Base-by-base conservation (phyloP, 2,888 invertebrate genomes). In the Drosophila mimetica region DNA sequence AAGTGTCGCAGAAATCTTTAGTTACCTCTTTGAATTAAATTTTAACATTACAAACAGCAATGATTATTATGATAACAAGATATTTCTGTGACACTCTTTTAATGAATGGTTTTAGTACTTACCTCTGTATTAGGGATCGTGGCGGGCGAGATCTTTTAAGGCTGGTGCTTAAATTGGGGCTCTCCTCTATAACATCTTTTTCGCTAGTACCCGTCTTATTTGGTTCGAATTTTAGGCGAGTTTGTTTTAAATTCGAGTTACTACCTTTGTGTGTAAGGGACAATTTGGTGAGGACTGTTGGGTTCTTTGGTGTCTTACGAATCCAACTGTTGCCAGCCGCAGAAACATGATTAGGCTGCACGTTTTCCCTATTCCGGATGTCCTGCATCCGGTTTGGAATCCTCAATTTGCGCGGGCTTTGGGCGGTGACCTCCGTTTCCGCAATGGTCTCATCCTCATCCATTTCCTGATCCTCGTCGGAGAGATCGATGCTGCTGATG, bases 121-220 rank as follows among this genome's bases (percentile, higher is more conserved):
- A 89, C 90, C 88, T 82, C 4, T 86, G 75, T 8, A 85, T 22
- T 55, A 82, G 75, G 0, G 83, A 86, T 4, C 79, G 77, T 0
- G 76, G 75, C 14, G 77, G 65, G 18, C 79, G 88, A 0, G 80
- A 66, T 16, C 76, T 55, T 30, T 79, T 79, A 0, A 79, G 22
- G 5, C 75, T 64, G 7, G 73, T 22, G 59, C 76, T 60, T 1
- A 77, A 48, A 70, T 84, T 88, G 7, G 91, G 91, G 60, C 91
- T 91, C 2, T 81, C 85, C 32, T 77, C 80, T 25, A 90, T 89
- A 4, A 84, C 59, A 13, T 90, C 90, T 5, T 88, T 89, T 51
- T 81, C 79, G 14, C 39, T 16, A 13, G 32, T 47, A 13, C 25
- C 53, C 0, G 18, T 6, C 20, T 53, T 71, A 20, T 36, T 54